Evolutionary conservation across 2,113 vertebrate genomes (phyloP).

Genomic region (Aramus guarauna): DNA sequence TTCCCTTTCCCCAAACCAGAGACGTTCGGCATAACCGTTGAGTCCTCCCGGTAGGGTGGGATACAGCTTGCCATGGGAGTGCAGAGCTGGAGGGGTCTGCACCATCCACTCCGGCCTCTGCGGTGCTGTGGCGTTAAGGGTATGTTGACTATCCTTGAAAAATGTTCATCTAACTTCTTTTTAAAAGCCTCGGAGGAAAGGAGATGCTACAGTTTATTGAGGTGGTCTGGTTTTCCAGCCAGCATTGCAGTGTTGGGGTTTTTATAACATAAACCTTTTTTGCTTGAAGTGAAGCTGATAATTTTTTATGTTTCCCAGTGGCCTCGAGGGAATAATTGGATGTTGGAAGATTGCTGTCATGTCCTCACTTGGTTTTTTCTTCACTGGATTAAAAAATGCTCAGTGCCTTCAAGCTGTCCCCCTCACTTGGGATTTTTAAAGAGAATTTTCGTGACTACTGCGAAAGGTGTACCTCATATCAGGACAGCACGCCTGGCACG

Average conservation of each 20-base stretch:
- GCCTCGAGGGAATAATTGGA: not conserved
- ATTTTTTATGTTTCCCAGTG: not conserved
- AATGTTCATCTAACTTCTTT: not conserved
- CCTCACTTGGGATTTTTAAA: not conserved
- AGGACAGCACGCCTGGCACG: not conserved
- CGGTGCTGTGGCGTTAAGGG: not conserved
- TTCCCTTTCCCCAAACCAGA: too few relatives aligned
- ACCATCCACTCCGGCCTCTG: not conserved
- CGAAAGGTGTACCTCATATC: accelerated
- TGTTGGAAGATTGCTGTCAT: not conserved
- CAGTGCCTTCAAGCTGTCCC: not conserved
- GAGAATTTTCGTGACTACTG: not conserved
- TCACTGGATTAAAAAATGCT: not conserved
- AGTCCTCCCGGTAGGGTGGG: not conserved
- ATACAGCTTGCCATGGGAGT: accelerated
- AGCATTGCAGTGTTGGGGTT: not conserved
- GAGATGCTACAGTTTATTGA: not conserved
- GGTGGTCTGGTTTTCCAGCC: not conserved
- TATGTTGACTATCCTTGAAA: not conserved
- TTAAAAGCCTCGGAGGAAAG: not conserved
- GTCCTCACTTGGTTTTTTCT: not conserved
- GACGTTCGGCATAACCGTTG: accelerated
- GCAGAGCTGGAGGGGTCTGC: not conserved
- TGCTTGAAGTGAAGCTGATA: not conserved
- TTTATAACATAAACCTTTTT: not conserved